Evolutionary conservation across 2,113 vertebrate genomes (phyloP).

Genomic region (Python bivittatus): DNA sequence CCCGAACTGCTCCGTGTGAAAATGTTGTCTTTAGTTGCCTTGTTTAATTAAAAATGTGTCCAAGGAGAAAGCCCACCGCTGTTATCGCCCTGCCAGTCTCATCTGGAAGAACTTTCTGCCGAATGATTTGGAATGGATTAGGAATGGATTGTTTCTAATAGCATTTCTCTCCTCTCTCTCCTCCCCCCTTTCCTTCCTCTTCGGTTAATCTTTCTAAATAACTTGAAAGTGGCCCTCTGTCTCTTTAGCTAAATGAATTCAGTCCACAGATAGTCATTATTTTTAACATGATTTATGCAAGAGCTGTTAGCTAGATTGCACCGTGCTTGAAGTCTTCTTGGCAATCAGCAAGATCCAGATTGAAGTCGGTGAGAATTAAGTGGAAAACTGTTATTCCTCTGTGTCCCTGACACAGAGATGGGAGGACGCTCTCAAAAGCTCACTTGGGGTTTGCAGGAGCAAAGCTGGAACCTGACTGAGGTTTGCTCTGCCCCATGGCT

Average conservation of each 20-base stretch:
- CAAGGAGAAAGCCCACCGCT: slow-evolving; percentile 50
- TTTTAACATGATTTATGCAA: slow-evolving; percentile 47
- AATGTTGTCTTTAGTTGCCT: slow-evolving; percentile 33
- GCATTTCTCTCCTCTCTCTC: slow-evolving; percentile 11
- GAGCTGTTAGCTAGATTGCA: slow-evolving; percentile 55
- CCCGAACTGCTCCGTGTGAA: slow-evolving; percentile 31
- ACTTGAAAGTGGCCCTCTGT: slow-evolving; percentile 48
- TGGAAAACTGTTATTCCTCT: not conserved
- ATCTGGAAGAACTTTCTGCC: slow-evolving; percentile 39
- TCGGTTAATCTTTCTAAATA: slow-evolving; percentile 55
- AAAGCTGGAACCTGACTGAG: too few relatives aligned
- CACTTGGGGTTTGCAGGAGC: not conserved
- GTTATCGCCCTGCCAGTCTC: slow-evolving; percentile 36
- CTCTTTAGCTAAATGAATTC: slow-evolving; percentile 50
- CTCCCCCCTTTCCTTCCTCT: slow-evolving; percentile 51
- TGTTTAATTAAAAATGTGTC: slow-evolving; percentile 67
- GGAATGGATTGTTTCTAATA: slow-evolving; percentile 49
- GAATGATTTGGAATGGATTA: slow-evolving; percentile 29
- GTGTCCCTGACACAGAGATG: not conserved
- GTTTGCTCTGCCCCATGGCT: too few relatives aligned
- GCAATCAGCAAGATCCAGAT: slow-evolving; percentile 34
- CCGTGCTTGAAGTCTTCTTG: slow-evolving; percentile 46
- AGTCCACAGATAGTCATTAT: slow-evolving; percentile 55
- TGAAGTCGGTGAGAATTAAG: slow-evolving; percentile 43
- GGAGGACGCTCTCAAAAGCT: not conserved